Evolutionary conservation across 2,888 invertebrate species (phyloP), one percentile per base, ranked within the genome.

Genomic region (Leptinotarsa haldemani): DNA sequence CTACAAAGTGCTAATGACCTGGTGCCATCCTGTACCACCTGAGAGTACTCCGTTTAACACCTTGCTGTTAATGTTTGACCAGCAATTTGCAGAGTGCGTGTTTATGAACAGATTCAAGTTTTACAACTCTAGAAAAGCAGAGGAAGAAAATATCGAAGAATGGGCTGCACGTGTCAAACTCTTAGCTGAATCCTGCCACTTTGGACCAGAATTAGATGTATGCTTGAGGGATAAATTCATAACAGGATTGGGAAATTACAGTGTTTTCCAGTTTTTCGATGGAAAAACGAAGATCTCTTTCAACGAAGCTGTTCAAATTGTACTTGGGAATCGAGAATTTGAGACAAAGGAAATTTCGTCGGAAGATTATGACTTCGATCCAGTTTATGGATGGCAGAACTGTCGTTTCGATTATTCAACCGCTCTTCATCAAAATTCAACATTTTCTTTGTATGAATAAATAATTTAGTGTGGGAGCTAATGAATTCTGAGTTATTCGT

Each of bases 111-210:
- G 82, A 61, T 74, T 77, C 53, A 75, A 80, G 64, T 82, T 80
- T 69, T 81, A 78, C 68, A 66, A 70, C 20, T 68, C 76, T 3
- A 76, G 70, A 25, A 80, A 74, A 71, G 56, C 65, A 3, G 67
- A 50, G 30, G 73, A 74, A 12, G 81, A 82, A 72, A 30, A 71
- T 13, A 66, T 74, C 2, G 71, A 77, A n/a, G 76, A 79, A 5
- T 81, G 82, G 81, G 78, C 78, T 40, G 76, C 69, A 16, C 61
- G 80, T 22, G 75, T 80, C 5, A 74, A 78, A 69, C 71, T 73
- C 50, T 63, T 77, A 47, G 79, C 80, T 12, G 74, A 76, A 22
- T 50, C n/a, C 30, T 82, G 82, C 68, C 73, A 75, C 20, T 81
- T 80, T 65, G 81, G 79, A 4, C 16, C 58, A 9, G 79, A 77